phyloP scores from a whole-genome alignment of 2,888 invertebrate genomes.

The Orchesella flavescens region DNA sequence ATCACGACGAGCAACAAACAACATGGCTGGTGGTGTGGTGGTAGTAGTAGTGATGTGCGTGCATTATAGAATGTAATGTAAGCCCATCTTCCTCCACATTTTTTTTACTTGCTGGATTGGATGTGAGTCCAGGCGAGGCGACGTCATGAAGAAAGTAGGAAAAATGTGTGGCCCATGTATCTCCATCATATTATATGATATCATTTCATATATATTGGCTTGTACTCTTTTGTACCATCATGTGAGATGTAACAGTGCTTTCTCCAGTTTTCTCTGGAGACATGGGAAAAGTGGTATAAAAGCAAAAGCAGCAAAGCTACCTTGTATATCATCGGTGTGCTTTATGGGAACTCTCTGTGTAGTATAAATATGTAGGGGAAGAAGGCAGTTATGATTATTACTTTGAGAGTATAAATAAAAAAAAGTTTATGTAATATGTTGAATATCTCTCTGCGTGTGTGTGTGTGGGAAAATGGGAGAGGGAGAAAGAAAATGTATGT shows the following conservation, averaged over 20 bases:
- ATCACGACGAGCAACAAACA: not conserved
- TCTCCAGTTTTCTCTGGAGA: constrained; percentile 55
- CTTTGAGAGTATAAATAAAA: not conserved
- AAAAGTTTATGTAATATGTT: too few species aligned
- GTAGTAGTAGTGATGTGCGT: too few species aligned
- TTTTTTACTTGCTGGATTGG: not conserved
- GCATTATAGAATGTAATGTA: too few species aligned
- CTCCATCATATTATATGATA: constrained; percentile 58
- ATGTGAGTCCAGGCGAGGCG: not conserved
- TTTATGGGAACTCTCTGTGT: too few species aligned
- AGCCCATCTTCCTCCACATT: not conserved
- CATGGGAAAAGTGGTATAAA: not conserved
- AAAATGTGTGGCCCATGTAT: constrained; percentile 51
- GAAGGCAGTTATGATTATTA: constrained; percentile 2
- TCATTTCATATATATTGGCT: constrained; percentile 44
- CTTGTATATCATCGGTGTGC: not conserved
- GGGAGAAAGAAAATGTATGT: constrained; percentile 47
- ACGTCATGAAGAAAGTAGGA: constrained; percentile 40
- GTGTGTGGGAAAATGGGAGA: constrained; percentile 34
- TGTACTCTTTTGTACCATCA: constrained; percentile 28
- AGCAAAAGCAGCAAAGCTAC: constrained; percentile 23
- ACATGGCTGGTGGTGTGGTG: too few species aligned
- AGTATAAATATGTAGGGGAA: not conserved
- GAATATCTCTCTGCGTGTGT: not conserved
- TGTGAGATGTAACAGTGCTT: constrained; percentile 47